Conservation (phyloP, 1,140 invertebrate species). For the Atta texana region DNA sequence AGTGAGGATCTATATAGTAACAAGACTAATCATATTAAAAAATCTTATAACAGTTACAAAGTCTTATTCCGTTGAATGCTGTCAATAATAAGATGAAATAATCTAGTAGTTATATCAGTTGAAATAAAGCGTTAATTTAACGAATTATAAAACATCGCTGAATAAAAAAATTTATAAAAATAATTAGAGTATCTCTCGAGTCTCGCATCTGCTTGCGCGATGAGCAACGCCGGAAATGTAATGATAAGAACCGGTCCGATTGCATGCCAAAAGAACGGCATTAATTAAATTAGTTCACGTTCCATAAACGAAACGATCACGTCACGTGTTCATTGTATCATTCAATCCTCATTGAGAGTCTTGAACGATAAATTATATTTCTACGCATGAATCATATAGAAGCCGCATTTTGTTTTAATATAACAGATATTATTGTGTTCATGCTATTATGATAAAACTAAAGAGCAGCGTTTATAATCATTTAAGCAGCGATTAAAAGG, state of each 20-base stretch:
- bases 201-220: neutral
- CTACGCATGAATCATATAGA: neutral
- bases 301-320: neutral
- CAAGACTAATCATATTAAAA: no score
- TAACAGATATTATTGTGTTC: neutral
- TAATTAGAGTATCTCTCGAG: neutral
- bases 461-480: neutral
- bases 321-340: neutral
- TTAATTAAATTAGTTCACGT: slow-evolving; percentile 8
- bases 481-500: neutral
- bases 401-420: neutral
- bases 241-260: slow-evolving; percentile 60
- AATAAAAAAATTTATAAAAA: neutral
- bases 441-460: neutral
- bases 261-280: slow-evolving; percentile 3
- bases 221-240: slow-evolving; percentile 60
- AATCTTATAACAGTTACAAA: no score
- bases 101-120: neutral
- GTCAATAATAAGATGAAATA: neutral
- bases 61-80: no score
- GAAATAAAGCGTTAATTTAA: neutral
- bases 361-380: slow-evolving; percentile 4
- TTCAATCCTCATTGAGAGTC: neutral
- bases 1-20: no score
- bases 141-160: neutral